Percentiles rank a stretch among this genome's conserved stretches.
Conservation (phyloP, 2,797 vertebrate genomes). For the Perodicticus potto region DNA sequence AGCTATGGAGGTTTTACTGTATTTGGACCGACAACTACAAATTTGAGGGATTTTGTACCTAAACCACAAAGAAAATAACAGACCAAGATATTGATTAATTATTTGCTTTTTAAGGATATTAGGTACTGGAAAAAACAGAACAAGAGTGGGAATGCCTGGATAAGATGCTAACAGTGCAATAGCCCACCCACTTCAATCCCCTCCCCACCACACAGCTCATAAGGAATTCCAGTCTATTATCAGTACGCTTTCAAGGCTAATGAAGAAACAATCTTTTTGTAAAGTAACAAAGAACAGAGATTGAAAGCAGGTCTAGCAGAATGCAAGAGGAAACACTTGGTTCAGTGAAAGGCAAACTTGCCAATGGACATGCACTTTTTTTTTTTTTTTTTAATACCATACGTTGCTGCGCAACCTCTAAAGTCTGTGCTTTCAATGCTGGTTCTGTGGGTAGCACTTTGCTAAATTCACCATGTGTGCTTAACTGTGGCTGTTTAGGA, state of each 20-base stretch:
- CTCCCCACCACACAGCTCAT: background rate
- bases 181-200: background rate
- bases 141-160: background rate
- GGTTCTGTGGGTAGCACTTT: slow-evolving; percentile 43
- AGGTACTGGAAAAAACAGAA: slow-evolving; percentile 31
- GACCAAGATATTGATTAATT: background rate
- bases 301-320: slow-evolving; percentile 73
- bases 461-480: slow-evolving; percentile 48
- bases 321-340: slow-evolving; percentile 71
- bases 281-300: slow-evolving; percentile 73
- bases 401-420: slow-evolving; percentile 66
- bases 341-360: slow-evolving; percentile 73
- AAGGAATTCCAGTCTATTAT: slow-evolving; percentile 78
- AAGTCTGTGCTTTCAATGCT: slow-evolving; percentile 41
- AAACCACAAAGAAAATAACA: background rate
- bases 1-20: no score
- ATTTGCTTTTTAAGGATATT: slow-evolving; percentile 1
- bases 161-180: background rate
- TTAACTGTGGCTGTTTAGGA: background rate
- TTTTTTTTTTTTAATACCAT: slow-evolving; percentile 28
- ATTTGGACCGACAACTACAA: slow-evolving; percentile 29
- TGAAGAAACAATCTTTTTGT: slow-evolving; percentile 81
- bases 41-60: slow-evolving; percentile 12
- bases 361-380: slow-evolving; percentile 24
- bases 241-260: slow-evolving; percentile 68